phyloP scores from a whole-genome alignment of 2,797 vertebrate species.

The Centroberyx gerrardi region DNA sequence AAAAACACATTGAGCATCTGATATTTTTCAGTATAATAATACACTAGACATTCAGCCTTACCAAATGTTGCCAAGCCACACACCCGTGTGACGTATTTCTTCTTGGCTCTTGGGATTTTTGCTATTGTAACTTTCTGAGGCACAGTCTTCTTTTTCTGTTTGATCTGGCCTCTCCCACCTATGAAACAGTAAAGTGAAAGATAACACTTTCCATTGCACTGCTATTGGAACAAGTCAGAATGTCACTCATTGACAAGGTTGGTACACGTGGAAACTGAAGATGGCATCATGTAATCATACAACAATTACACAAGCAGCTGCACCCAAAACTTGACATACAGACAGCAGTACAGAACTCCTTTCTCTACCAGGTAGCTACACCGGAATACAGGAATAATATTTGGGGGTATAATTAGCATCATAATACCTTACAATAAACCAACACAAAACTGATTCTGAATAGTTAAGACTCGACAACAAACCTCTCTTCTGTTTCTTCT shows the following conservation, averaged over 20 bases:
- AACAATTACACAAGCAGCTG: neutral
- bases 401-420: neutral
- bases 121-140: slow-evolving; percentile 99
- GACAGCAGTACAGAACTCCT: neutral
- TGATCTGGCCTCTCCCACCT: slow-evolving; percentile 99
- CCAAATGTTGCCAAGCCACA: slow-evolving; percentile 97
- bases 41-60: slow-evolving; percentile 75
- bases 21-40: neutral
- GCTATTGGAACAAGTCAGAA: neutral
- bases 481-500: slow-evolving; percentile 99
- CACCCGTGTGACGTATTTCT: slow-evolving; percentile 98
- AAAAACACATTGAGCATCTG: neutral
- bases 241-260: neutral
- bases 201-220: neutral
- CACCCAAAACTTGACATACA: neutral
- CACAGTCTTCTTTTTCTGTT: slow-evolving; percentile 99
- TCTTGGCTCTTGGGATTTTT: slow-evolving; percentile 99
- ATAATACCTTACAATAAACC: too few species aligned
- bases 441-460: too few species aligned
- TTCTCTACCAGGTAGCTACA: neutral
- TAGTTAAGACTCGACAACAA: neutral
- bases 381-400: neutral
- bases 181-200: neutral
- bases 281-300: neutral
- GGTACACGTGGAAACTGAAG: neutral